phyloP scores from a whole-genome alignment of 2,113 vertebrate species.

The Cavia porcellus region DNA sequence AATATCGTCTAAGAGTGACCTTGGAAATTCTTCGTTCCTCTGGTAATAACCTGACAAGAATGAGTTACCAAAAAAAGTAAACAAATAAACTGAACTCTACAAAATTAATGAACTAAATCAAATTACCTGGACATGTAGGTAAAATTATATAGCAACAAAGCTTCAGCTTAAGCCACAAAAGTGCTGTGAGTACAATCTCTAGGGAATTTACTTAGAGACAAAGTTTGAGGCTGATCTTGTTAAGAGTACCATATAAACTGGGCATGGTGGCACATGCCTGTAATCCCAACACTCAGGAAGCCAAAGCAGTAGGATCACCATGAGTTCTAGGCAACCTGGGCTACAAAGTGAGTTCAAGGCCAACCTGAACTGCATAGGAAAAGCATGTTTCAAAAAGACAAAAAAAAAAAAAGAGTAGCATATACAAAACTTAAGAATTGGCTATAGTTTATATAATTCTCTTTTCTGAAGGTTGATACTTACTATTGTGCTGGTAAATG shows the following conservation, averaged over 20 bases:
- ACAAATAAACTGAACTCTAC: conserved; percentile 42
- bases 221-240: conserved; percentile 54
- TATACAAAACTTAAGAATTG: conserved; percentile 56
- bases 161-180: background rate
- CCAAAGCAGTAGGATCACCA: no score
- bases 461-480: conserved; percentile 69
- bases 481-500: conserved; percentile 76
- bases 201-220: conserved; percentile 37
- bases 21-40: background rate
- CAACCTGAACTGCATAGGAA: no score
- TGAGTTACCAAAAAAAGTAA: background rate
- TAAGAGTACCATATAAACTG: conserved; percentile 23
- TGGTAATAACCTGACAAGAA: background rate
- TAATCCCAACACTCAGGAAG: no score
- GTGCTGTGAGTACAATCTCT: background rate
- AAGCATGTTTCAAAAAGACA: no score
- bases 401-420: conserved; percentile 31
- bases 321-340: no score
- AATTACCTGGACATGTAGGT: background rate
- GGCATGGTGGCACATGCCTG: no score
- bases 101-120: conserved; percentile 51
- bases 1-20: conserved; percentile 20
- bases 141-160: background rate
- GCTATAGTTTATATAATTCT: conserved; percentile 65
- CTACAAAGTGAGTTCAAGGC: no score